These are phyloP conservation scores for Agrenia bidenticulata DNA, from an alignment of 2,888 invertebrate species.

Conservation along the genomic window DNA sequence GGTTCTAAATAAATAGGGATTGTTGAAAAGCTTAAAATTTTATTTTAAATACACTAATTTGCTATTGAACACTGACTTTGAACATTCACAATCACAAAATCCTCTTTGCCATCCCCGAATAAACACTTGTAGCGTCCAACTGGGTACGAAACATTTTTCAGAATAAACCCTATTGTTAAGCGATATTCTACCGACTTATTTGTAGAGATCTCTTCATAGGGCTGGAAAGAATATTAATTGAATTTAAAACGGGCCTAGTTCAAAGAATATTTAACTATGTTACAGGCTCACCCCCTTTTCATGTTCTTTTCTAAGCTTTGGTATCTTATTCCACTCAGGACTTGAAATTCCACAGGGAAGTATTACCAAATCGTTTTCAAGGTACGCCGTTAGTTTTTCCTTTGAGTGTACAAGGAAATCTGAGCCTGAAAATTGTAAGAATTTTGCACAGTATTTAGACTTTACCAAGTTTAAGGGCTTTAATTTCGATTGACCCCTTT, in stretches of 20 bases:
- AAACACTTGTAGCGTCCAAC: constrained; percentile 41
- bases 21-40: background rate
- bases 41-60: too few relatives aligned
- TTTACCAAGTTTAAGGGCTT: too few relatives aligned
- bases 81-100: constrained; percentile 28
- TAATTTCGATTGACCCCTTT: too few relatives aligned
- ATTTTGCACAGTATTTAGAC: constrained; percentile 1
- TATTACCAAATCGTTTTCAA: constrained; percentile 14
- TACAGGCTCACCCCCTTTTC: constrained; percentile 1
- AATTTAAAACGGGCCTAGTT: too few relatives aligned
- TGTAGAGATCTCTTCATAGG: background rate
- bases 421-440: constrained; percentile 12
- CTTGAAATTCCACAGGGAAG: constrained; percentile 38
- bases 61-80: background rate
- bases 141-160: constrained; percentile 34
- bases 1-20: background rate
- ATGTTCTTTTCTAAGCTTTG: constrained; percentile 26
- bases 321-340: constrained; percentile 15
- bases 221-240: too few relatives aligned
- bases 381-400: constrained; percentile 23
- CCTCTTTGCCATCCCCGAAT: constrained; percentile 21
- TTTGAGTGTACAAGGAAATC: constrained; percentile 24
- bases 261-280: too few relatives aligned
- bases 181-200: constrained; percentile 34
- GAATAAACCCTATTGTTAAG: constrained; percentile 31